phyloP scores from a whole-genome alignment of 2,888 invertebrate genomes.

The Melitaea athalia region DNA sequence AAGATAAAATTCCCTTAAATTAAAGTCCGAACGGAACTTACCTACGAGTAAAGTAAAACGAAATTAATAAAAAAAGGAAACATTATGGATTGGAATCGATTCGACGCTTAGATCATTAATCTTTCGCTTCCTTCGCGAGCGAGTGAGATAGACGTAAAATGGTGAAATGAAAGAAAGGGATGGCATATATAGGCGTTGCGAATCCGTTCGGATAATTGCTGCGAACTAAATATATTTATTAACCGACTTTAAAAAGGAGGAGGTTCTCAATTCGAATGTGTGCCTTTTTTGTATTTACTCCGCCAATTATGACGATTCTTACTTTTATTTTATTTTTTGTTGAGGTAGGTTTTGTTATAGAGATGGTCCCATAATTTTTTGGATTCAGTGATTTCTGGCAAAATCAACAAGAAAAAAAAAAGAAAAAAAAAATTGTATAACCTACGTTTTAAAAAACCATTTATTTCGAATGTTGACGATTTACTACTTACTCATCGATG shows the following conservation, averaged over 20 bases:
- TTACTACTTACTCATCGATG: too few relatives aligned
- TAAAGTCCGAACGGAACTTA: slow-evolving; percentile 32
- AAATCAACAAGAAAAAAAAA: too few relatives aligned
- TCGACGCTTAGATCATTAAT: slow-evolving; percentile 72
- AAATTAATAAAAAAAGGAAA: slow-evolving; percentile 25
- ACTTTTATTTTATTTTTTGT: too few relatives aligned
- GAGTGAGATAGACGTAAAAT: slow-evolving; percentile 48
- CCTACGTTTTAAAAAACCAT: too few relatives aligned
- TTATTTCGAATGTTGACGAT: too few relatives aligned
- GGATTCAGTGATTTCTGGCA: too few relatives aligned
- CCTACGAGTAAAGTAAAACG: slow-evolving; percentile 25
- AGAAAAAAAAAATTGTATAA: too few relatives aligned
- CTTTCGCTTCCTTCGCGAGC: slow-evolving; percentile 68
- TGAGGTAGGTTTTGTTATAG: too few relatives aligned
- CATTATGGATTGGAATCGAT: slow-evolving; percentile 47
- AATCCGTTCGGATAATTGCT: slow-evolving; percentile 42
- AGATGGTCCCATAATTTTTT: too few relatives aligned
- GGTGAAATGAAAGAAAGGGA: slow-evolving; percentile 45
- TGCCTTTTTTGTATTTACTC: too few relatives aligned
- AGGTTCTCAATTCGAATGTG: too few relatives aligned
- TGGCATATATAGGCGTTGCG: slow-evolving; percentile 49
- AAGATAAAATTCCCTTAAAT: slow-evolving; percentile 13
- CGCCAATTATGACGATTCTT: too few relatives aligned
- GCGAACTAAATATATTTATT: background rate
- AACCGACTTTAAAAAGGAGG: background rate